phyloP scores from a whole-genome alignment of 2,797 vertebrate genomes.

The Chelmon rostratus region DNA sequence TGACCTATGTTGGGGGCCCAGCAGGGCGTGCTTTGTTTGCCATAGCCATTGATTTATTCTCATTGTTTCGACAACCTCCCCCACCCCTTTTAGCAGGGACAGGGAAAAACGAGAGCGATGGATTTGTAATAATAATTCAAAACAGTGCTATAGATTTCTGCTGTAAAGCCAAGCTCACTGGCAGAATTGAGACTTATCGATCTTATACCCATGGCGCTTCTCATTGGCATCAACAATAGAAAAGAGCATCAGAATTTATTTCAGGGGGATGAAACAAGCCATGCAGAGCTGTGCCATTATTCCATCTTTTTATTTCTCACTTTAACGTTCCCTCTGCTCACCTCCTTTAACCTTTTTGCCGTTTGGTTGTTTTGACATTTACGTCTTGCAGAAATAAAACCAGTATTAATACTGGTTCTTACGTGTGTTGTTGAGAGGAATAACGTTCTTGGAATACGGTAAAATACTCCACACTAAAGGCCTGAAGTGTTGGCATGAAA shows the following conservation, averaged over 20 bases:
- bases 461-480: background rate
- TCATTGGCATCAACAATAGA: conserved; percentile 52
- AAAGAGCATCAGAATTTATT: conserved; percentile 70
- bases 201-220: conserved; percentile 59
- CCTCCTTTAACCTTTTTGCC: background rate
- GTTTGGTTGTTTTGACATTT: background rate
- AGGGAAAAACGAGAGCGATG: conserved; percentile 67
- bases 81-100: conserved; percentile 56
- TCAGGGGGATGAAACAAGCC: conserved; percentile 16
- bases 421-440: too few species aligned
- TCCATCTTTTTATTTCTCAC: conserved; percentile 22
- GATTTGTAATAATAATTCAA: conserved; percentile 81
- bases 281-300: conserved; percentile 35
- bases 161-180: conserved; percentile 60
- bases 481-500: background rate
- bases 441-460: too few species aligned
- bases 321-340: background rate
- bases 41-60: conserved; percentile 71
- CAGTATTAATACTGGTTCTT: background rate
- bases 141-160: conserved; percentile 77
- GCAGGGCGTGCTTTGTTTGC: conserved; percentile 68
- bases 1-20: conserved; percentile 65
- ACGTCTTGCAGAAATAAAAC: background rate
- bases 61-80: conserved; percentile 72
- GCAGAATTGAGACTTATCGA: conserved; percentile 77